Conservation (phyloP, 2,888 invertebrate genomes). For the Melinaea marsaeus region DNA sequence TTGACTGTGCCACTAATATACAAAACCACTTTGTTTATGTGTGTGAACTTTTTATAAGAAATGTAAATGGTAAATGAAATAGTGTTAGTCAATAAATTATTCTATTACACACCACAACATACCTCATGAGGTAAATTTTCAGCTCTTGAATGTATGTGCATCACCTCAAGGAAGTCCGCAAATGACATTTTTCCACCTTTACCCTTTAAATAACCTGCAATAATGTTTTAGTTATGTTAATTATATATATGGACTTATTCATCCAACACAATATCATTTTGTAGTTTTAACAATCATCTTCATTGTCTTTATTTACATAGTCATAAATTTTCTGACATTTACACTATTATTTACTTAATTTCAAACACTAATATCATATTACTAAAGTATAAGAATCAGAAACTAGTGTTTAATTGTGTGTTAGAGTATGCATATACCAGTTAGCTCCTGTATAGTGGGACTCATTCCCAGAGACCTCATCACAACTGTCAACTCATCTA, state of each 20-base stretch:
- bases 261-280: not conserved
- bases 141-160: conserved; percentile 92
- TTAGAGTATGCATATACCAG: conserved; percentile 61
- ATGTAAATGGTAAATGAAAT: too few species aligned
- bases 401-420: not conserved
- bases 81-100: too few species aligned
- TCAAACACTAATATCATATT: not conserved
- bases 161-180: conserved; percentile 95
- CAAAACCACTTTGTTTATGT: too few species aligned
- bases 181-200: conserved; percentile 94
- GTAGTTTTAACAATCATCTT: not conserved
- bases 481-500: conserved; percentile 94
- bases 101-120: conserved; percentile 16
- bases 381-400: not conserved
- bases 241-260: not conserved
- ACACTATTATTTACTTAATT: not conserved
- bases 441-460: conserved; percentile 94
- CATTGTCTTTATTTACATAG: too few species aligned
- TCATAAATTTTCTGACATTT: not conserved
- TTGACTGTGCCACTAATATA: too few species aligned
- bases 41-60: too few species aligned
- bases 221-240: not conserved
- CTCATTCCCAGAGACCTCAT: conserved; percentile 97
- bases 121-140: conserved; percentile 91
- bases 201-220: conserved; percentile 67